Percentiles rank a stretch among this genome's conserved stretches.
These are phyloP conservation scores for Ooceraea biroi DNA, from an alignment of 1,140 invertebrate species.

Conservation along the genomic window DNA sequence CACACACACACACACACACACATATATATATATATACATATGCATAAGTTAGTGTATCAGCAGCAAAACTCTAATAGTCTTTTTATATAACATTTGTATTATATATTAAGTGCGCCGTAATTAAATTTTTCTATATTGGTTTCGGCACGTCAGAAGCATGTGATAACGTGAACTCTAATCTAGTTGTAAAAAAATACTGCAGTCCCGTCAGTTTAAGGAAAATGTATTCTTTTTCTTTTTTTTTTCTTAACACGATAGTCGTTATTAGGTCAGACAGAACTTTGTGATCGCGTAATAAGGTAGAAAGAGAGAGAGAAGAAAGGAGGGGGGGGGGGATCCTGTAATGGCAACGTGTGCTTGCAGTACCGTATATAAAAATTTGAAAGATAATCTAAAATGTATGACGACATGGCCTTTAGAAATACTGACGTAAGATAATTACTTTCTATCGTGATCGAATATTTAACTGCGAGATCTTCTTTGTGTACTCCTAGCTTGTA, in stretches of 20 bases:
- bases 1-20: too few relatives aligned
- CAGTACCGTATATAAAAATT: conserved; percentile 29
- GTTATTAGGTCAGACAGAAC: conserved; percentile 33
- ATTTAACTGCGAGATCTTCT: conserved; percentile 63
- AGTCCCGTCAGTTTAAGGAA: conserved; percentile 32
- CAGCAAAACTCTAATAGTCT: conserved; percentile 51
- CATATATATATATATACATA: too few relatives aligned
- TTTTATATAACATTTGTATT: conserved; percentile 70
- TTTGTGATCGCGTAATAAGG: conserved; percentile 53
- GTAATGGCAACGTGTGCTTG: conserved; percentile 48
- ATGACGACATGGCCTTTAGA: conserved; percentile 73
- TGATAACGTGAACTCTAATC: conserved; percentile 51
- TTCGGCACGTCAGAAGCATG: conserved; percentile 32
- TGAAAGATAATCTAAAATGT: conserved; percentile 64
- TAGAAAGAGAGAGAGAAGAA: background rate
- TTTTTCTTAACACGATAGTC: conserved; percentile 47
- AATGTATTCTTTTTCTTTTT: conserved; percentile 34
- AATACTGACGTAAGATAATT: conserved; percentile 68
- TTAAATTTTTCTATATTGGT: conserved; percentile 55
- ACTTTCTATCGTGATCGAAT: conserved; percentile 71
- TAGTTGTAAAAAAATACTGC: conserved; percentile 49
- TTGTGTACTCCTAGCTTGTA: conserved; percentile 76
- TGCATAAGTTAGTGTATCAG: conserved; percentile 62
- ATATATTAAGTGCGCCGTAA: conserved; percentile 57
- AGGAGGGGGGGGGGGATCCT: conserved; percentile 11